phyloP scores from a whole-genome alignment of 2,113 vertebrate genomes.

The Gymnocephalus cernua region DNA sequence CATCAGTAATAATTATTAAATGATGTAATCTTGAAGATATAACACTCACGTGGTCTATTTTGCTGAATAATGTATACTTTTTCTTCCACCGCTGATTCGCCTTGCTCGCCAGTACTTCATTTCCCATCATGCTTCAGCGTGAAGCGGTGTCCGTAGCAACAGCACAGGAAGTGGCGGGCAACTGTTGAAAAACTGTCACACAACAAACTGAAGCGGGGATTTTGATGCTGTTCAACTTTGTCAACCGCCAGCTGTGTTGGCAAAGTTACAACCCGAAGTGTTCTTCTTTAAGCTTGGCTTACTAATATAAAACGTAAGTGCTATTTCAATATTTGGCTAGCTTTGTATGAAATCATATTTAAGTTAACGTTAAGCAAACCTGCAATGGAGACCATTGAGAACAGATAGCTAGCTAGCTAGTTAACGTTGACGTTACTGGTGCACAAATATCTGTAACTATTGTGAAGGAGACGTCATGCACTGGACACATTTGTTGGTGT shows the following conservation, averaged over 20 bases:
- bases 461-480: not conserved
- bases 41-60: not conserved
- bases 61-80: not conserved
- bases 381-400: not conserved
- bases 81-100: not conserved
- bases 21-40: not conserved
- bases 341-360: not conserved
- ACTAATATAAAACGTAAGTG: conserved; percentile 29
- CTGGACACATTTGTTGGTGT: not conserved
- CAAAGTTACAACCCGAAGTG: not conserved
- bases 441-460: not conserved
- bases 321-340: not conserved
- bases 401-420: not conserved
- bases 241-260: not conserved
- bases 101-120: conserved; percentile 26
- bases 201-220: not conserved
- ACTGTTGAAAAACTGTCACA: conserved; percentile 60
- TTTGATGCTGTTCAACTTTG: not conserved
- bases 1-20: not conserved
- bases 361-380: not conserved
- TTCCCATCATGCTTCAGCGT: conserved; percentile 67
- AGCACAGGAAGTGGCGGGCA: conserved; percentile 75
- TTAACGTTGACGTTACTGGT: not conserved
- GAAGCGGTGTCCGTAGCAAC: conserved; percentile 67
- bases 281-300: not conserved